Evolutionary conservation across 2,113 vertebrate species (phyloP).

Genomic region (Oostethus manadensis): DNA sequence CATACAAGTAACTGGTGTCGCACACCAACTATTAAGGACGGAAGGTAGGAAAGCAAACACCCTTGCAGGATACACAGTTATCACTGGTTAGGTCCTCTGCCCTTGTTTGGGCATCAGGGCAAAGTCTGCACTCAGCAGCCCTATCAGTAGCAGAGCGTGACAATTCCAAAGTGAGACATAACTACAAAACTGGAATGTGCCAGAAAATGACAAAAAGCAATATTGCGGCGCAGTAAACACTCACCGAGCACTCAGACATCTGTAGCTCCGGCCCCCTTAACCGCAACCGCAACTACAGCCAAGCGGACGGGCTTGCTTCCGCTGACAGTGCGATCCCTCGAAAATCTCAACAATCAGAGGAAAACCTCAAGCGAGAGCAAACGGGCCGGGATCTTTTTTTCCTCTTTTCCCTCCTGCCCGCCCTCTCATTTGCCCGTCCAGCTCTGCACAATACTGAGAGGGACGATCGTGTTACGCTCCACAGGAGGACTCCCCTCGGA

Average conservation of each 20-base stretch:
- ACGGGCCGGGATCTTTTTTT: constrained; percentile 40
- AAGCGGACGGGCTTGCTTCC: constrained; percentile 47
- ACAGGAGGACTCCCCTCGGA: constrained; percentile 26
- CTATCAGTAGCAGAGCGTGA: constrained; percentile 8
- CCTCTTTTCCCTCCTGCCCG: constrained; percentile 29
- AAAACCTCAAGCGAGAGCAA: constrained; percentile 48
- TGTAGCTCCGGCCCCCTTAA: constrained; percentile 6
- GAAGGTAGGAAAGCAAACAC: constrained; percentile 17
- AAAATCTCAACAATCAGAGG: constrained; percentile 61
- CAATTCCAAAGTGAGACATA: constrained; percentile 4
- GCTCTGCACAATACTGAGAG: constrained; percentile 18
- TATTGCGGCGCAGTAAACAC: constrained; percentile 27
- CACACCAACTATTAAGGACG: too few species aligned
- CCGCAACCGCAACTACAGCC: constrained; percentile 17
- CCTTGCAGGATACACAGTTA: constrained; percentile 22
- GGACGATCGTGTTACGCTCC: constrained; percentile 43
- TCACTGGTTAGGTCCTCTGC: constrained; percentile 27
- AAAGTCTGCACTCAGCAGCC: constrained; percentile 33
- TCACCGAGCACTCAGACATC: constrained; percentile 50
- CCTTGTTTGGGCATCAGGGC: constrained; percentile 65
- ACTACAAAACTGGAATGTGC: background rate
- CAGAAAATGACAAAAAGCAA: constrained; percentile 11
- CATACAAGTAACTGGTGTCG: too few species aligned
- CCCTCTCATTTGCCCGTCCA: constrained; percentile 33
- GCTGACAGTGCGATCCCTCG: constrained; percentile 41